Evolutionary conservation across 2,113 vertebrate genomes (phyloP).

Genomic region (Engraulis encrasicolus): DNA sequence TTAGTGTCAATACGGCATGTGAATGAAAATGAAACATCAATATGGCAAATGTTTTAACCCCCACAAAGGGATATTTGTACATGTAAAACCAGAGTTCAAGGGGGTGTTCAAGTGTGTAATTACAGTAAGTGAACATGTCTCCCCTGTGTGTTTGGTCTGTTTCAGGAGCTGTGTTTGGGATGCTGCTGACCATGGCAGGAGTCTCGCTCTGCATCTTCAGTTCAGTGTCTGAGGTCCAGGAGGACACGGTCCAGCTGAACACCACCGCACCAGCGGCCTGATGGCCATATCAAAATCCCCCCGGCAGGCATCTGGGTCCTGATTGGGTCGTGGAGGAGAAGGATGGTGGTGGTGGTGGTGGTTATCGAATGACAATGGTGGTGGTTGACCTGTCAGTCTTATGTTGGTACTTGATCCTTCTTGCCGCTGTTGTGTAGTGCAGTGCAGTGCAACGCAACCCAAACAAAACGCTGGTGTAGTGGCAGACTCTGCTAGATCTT

Average conservation of each 20-base stretch:
- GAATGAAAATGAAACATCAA: no score
- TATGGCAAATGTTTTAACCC: no score
- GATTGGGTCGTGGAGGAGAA: no score
- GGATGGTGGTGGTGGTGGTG: background rate
- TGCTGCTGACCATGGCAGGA: constrained; percentile 84
- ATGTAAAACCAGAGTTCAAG: no score
- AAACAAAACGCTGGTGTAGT: background rate
- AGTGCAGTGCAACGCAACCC: background rate
- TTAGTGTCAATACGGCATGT: no score
- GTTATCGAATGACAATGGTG: no score
- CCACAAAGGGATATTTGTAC: no score
- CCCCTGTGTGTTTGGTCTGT: background rate
- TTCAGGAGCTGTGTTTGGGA: constrained; percentile 81
- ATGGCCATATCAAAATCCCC: background rate
- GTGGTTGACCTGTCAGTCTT: background rate
- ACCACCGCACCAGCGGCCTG: constrained; percentile 2
- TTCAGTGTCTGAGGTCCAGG: constrained; percentile 62
- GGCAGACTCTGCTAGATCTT: background rate
- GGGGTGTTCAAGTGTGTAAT: no score
- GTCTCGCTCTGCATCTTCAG: constrained; percentile 82
- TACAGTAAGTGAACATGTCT: background rate
- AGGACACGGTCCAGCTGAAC: background rate
- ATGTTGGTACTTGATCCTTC: background rate
- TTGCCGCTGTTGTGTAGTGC: background rate
- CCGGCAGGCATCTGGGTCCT: background rate